These are phyloP conservation scores for Triops longicaudatus DNA, from an alignment of 1,140 invertebrate species.

Conservation along the genomic window DNA sequence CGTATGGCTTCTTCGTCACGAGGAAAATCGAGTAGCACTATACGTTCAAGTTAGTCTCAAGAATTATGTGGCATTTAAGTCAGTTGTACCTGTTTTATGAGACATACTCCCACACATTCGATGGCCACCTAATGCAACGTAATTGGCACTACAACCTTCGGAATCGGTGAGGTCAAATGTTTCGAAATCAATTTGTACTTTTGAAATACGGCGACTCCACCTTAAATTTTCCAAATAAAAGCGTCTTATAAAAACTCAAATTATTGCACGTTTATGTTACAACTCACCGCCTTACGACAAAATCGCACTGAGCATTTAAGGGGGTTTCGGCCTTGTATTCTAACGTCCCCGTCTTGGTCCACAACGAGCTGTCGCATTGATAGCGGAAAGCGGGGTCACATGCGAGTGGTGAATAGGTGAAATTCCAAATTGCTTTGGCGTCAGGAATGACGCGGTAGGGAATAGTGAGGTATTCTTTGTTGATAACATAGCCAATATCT, in stretches of 20 bases:
- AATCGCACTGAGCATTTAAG: neutral
- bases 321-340: neutral
- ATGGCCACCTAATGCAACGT: constrained; percentile 17
- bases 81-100: neutral
- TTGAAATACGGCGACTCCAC: constrained; percentile 12
- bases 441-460: neutral
- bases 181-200: constrained; percentile 16
- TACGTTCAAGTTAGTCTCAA: neutral
- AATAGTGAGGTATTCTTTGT: neutral
- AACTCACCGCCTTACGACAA: neutral
- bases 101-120: constrained; percentile 16
- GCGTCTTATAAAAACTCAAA: neutral
- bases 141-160: neutral
- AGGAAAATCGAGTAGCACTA: neutral
- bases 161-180: neutral
- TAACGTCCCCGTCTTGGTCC: neutral
- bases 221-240: constrained; percentile 2
- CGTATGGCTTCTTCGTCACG: neutral
- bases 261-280: neutral
- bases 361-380: neutral
- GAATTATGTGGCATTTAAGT: neutral
- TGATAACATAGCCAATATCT: neutral
- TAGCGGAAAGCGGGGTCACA: neutral
- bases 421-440: neutral
- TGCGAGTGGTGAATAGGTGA: neutral